Evolutionary conservation across 2,888 invertebrate species (phyloP).

Genomic region (Thecocarcelia acutangulata): DNA sequence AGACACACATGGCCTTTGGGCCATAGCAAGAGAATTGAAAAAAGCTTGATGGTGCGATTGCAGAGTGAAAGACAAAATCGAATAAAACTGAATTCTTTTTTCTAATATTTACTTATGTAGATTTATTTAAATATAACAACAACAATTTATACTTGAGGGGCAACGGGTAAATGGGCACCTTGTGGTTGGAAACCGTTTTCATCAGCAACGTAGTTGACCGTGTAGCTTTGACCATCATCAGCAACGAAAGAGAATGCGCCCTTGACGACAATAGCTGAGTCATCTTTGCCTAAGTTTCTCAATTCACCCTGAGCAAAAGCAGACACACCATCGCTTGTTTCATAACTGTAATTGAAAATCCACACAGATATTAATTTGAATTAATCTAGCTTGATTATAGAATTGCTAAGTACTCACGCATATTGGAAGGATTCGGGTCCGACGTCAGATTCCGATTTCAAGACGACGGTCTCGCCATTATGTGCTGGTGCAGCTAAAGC

Average conservation of each 20-base stretch:
- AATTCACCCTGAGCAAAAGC: constrained; percentile 72
- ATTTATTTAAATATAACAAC: no score
- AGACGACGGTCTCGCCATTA: constrained; percentile 42
- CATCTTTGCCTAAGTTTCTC: constrained; percentile 70
- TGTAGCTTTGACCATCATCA: constrained; percentile 73
- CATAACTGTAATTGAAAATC: constrained; percentile 52
- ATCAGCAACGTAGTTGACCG: constrained; percentile 83
- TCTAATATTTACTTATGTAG: no score
- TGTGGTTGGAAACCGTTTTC: constrained; percentile 82
- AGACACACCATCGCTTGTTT: constrained; percentile 74
- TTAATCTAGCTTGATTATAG: no score
- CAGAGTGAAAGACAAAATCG: no score
- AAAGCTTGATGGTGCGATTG: no score
- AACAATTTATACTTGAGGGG: no score
- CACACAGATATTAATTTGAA: no score
- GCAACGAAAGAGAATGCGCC: constrained; percentile 73
- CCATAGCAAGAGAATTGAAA: no score
- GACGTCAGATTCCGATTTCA: constrained; percentile 81
- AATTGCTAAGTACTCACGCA: constrained; percentile 52
- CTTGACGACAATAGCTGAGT: constrained; percentile 71
- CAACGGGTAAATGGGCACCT: constrained; percentile 74
- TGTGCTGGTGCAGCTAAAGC: constrained; percentile 71
- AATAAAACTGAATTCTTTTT: no score
- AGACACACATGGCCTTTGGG: no score
- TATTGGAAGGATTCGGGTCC: constrained; percentile 83